Evolutionary conservation across 2,797 vertebrate species (phyloP).

Genomic region (Setipinna tenuifilis): DNA sequence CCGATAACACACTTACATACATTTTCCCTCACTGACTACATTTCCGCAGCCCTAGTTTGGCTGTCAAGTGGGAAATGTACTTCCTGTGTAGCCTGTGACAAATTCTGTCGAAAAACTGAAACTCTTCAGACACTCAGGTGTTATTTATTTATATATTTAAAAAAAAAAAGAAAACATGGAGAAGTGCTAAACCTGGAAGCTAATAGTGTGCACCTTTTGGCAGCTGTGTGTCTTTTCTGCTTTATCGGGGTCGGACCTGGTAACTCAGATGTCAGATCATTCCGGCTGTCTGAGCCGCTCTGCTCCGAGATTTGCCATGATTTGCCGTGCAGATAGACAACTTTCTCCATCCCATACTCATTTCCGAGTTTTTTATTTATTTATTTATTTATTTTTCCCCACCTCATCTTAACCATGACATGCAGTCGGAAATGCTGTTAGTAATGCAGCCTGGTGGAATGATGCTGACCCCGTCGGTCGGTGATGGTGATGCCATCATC

Average conservation of each 20-base stretch:
- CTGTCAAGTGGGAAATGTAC: neutral
- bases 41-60: neutral
- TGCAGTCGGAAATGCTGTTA: neutral
- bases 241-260: conserved; percentile 15
- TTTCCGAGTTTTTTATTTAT: neutral
- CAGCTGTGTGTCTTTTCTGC: neutral
- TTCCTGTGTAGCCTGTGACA: neutral
- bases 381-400: too few species aligned
- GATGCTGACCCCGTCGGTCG: conserved; percentile 10
- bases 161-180: neutral
- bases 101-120: neutral
- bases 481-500: conserved; percentile 18
- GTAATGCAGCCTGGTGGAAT: neutral
- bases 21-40: neutral
- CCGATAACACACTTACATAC: neutral
- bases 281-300: neutral
- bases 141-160: too few species aligned
- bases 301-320: neutral
- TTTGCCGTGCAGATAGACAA: neutral
- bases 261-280: neutral
- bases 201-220: neutral
- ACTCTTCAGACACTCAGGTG: neutral
- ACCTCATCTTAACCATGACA: too few species aligned
- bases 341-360: neutral
- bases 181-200: neutral